Conservation (phyloP, 2,888 invertebrate species). For the Tupiocoris notatus region DNA sequence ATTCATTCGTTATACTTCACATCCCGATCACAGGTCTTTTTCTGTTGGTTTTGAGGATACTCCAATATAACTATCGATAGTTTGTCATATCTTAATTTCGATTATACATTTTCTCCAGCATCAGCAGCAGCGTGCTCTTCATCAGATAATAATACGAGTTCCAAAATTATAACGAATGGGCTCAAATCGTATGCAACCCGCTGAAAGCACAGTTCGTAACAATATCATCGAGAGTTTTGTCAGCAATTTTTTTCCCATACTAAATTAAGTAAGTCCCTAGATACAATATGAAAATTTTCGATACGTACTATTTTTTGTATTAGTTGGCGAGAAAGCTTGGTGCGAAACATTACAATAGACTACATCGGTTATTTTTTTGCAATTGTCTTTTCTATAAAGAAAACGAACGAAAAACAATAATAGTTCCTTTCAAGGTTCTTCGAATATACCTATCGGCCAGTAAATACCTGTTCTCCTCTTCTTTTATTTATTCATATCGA, state of each 20-base stretch:
- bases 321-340: slow-evolving; percentile 31
- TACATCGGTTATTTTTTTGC: not conserved
- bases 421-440: too few relatives aligned
- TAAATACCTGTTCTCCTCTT: too few relatives aligned
- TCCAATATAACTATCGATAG: not conserved
- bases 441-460: too few relatives aligned
- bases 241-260: not conserved
- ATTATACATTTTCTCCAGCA: not conserved
- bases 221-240: not conserved
- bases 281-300: not conserved
- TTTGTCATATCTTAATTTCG: slow-evolving; percentile 10
- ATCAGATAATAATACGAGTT: not conserved
- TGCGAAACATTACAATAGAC: slow-evolving; percentile 12
- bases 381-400: not conserved
- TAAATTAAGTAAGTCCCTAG: not conserved
- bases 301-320: not conserved
- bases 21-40: slow-evolving; percentile 47
- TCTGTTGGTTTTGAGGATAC: slow-evolving; percentile 9
- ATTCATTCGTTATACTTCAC: slow-evolving; percentile 24
- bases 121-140: not conserved
- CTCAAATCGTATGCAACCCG: not conserved
- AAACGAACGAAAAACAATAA: not conserved
- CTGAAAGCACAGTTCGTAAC: not conserved
- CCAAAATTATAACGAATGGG: not conserved
- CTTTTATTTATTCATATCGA: too few relatives aligned